Evolutionary conservation across 1,140 invertebrate genomes (phyloP).

Genomic region (Ruditapes philippinarum): DNA sequence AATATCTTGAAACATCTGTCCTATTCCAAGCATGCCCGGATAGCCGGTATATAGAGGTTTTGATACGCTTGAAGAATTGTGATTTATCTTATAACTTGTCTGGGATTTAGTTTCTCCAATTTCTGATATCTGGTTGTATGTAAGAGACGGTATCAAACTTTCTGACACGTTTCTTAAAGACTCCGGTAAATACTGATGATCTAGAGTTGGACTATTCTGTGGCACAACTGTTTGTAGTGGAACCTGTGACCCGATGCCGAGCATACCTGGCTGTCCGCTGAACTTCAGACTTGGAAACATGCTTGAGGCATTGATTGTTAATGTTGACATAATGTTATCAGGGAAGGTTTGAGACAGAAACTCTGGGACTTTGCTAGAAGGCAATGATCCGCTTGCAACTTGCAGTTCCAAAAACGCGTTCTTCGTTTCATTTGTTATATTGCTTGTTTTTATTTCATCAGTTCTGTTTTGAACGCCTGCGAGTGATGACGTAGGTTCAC

Average conservation of each 20-base stretch:
- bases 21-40: constrained; percentile 26
- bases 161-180: background rate
- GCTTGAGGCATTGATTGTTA: background rate
- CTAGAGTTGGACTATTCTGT: background rate
- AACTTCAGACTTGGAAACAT: background rate
- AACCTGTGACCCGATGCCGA: constrained; percentile 1
- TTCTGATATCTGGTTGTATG: background rate
- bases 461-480: background rate
- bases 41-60: background rate
- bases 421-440: background rate
- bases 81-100: background rate
- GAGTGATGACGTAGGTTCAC: background rate
- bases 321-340: background rate
- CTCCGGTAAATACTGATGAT: background rate
- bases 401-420: background rate
- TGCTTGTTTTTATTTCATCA: background rate
- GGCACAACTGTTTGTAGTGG: background rate
- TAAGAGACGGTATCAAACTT: background rate
- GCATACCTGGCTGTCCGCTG: constrained; percentile 34
- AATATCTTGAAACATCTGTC: background rate
- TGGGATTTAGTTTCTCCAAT: background rate
- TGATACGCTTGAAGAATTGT: background rate
- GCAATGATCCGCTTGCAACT: background rate
- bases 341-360: background rate
- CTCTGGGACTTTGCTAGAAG: background rate